These are phyloP conservation scores for Caenorhabditis becei DNA, from an alignment of 2,888 invertebrate genomes.

Conservation along the genomic window DNA sequence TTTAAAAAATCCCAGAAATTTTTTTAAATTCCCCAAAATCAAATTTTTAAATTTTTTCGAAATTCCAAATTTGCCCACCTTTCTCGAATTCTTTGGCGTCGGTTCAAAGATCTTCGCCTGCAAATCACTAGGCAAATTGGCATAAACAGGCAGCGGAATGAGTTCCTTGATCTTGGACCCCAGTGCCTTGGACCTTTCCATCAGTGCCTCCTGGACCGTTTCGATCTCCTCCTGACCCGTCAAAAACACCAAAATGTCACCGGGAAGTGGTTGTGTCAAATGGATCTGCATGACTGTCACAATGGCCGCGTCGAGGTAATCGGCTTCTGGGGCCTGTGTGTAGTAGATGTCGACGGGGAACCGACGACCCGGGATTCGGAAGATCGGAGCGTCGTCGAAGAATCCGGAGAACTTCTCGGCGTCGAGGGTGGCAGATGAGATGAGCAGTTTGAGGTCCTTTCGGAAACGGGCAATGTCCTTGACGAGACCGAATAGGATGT, in stretches of 20 bases:
- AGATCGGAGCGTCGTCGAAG: constrained; percentile 98
- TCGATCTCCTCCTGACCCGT: constrained; percentile 84
- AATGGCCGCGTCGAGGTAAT: constrained; percentile 89
- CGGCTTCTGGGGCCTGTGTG: constrained; percentile 98
- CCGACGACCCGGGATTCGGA: constrained; percentile 95
- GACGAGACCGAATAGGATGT: constrained; percentile 96
- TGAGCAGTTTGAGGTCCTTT: constrained; percentile 92
- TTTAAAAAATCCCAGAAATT: too few relatives aligned
- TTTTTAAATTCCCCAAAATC: too few relatives aligned
- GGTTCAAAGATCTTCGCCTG: constrained; percentile 99
- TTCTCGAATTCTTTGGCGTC: constrained; percentile 95
- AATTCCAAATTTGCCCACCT: constrained; percentile 83
- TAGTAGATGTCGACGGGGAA: constrained; percentile 97
- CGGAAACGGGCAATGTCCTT: constrained; percentile 82
- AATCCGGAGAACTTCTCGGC: constrained; percentile 94
- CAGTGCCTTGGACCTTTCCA: constrained; percentile 91
- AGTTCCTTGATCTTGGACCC: constrained; percentile 95
- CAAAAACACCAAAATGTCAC: constrained; percentile 96
- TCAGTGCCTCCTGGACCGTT: constrained; percentile 83
- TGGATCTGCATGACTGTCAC: constrained; percentile 94
- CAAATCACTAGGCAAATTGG: constrained; percentile 98
- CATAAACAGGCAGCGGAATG: constrained; percentile 95
- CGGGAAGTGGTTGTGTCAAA: constrained; percentile 92
- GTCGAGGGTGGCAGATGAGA: constrained; percentile 98
- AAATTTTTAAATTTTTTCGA: background rate